Evolutionary conservation across 2,888 invertebrate species (phyloP).

Genomic region (Orthonevra nobilis): DNA sequence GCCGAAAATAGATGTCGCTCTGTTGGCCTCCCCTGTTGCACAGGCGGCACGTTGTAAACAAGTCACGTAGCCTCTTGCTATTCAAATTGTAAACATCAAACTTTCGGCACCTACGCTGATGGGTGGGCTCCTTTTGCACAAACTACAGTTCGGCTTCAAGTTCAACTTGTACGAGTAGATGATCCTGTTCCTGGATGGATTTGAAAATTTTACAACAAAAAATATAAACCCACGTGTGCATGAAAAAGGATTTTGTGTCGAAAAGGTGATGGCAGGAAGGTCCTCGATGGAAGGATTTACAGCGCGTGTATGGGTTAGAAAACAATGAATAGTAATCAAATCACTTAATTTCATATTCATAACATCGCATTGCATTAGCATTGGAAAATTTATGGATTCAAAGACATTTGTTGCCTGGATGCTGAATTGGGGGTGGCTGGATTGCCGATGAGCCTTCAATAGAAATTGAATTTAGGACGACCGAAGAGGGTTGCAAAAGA

Average conservation of each 20-base stretch:
- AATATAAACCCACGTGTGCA: no score
- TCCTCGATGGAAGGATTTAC: no score
- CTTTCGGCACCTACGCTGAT: slow-evolving; percentile 9
- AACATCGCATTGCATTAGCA: slow-evolving; percentile 27
- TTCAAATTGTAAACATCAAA: slow-evolving; percentile 62
- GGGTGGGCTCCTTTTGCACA: not conserved
- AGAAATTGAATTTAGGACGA: no score
- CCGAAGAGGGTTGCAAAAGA: no score
- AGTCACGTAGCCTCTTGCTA: slow-evolving; percentile 57
- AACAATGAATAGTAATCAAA: slow-evolving; percentile 38
- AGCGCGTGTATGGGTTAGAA: no score
- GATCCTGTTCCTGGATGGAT: slow-evolving; percentile 39
- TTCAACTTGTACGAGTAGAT: no score
- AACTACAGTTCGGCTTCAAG: slow-evolving; percentile 20
- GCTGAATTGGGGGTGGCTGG: no score
- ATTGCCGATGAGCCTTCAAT: no score
- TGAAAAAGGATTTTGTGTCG: no score
- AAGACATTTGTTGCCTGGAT: not conserved
- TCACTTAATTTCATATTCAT: slow-evolving; percentile 48
- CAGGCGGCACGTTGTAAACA: slow-evolving; percentile 30
- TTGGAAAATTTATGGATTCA: slow-evolving; percentile 16
- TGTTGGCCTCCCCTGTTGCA: slow-evolving; percentile 4
- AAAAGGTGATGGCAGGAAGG: no score
- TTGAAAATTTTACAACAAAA: slow-evolving; percentile 6
- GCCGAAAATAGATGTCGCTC: slow-evolving; percentile 2